These are phyloP conservation scores for Dolichopus griseipennis DNA, from an alignment of 2,888 invertebrate genomes.

Conservation along the genomic window DNA sequence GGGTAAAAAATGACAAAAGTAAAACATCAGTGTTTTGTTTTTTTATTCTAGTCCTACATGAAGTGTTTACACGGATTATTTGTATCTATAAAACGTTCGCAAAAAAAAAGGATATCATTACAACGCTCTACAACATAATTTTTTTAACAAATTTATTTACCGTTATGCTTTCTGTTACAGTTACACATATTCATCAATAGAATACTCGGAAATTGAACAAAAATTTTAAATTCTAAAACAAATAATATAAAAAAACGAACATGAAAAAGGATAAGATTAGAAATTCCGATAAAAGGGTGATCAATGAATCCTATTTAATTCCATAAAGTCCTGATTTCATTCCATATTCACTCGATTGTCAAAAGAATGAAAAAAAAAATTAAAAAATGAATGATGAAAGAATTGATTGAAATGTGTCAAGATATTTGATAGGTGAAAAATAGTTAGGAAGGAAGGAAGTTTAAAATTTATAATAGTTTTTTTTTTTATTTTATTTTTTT, in stretches of 20 bases:
- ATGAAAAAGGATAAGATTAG: not conserved
- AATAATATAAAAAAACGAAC: not conserved
- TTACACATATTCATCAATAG: not conserved
- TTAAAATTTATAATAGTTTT: no score
- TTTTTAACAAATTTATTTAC: not conserved
- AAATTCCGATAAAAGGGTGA: not conserved
- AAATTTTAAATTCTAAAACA: no score
- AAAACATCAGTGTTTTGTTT: no score
- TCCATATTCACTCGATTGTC: not conserved
- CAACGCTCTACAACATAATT: no score
- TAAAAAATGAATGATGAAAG: not conserved
- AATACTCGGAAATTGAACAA: not conserved
- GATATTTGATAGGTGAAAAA: not conserved
- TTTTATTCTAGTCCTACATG: not conserved
- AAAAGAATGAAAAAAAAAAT: no score
- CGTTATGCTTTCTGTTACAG: not conserved
- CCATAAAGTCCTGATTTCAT: not conserved
- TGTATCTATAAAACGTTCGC: not conserved
- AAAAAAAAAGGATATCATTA: not conserved
- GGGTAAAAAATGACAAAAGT: not conserved
- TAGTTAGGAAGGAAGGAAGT: no score
- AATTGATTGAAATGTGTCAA: conserved; percentile 1
- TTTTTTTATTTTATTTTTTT: no score
- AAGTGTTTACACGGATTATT: not conserved
- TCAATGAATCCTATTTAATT: not conserved